Conservation (phyloP, 2,888 invertebrate species). For the Leptinotarsa rubiginosa region DNA sequence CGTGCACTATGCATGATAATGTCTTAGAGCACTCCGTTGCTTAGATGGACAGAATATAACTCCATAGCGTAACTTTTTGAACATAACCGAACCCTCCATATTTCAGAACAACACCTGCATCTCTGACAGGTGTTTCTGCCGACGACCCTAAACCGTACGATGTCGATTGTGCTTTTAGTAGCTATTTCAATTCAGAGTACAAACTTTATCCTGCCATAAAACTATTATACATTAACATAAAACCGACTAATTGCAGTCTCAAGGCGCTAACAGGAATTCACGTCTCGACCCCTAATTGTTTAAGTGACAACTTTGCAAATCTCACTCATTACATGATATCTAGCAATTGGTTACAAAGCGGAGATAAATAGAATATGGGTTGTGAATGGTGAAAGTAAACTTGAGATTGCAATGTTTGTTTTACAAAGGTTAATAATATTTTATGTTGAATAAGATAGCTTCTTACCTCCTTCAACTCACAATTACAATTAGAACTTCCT, state of each 20-base stretch:
- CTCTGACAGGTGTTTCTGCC: neutral
- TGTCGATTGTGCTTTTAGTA: slow-evolving; percentile 6
- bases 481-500: no score
- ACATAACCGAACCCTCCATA: neutral
- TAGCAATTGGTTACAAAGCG: neutral
- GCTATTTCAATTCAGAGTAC: slow-evolving; percentile 26
- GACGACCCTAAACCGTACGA: neutral
- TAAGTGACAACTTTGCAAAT: slow-evolving; percentile 15
- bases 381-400: neutral
- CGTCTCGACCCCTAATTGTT: slow-evolving; percentile 18
- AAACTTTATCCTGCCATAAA: slow-evolving; percentile 21
- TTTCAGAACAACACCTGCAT: neutral
- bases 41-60: no score
- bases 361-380: neutral
- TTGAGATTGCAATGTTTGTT: no score
- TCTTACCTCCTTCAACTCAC: no score
- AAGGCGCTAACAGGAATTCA: slow-evolving; percentile 15
- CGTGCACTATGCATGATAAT: no score
- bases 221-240: slow-evolving; percentile 27
- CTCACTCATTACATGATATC: slow-evolving; percentile 1
- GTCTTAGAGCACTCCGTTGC: no score
- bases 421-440: no score
- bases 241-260: slow-evolving; percentile 24
- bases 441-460: no score
- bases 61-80: neutral